A percentile compares a stretch with the other conserved stretches of the same genome.
Evolutionary conservation across 2,888 invertebrate genomes (phyloP).

Genomic region (Drosophila limbata): DNA sequence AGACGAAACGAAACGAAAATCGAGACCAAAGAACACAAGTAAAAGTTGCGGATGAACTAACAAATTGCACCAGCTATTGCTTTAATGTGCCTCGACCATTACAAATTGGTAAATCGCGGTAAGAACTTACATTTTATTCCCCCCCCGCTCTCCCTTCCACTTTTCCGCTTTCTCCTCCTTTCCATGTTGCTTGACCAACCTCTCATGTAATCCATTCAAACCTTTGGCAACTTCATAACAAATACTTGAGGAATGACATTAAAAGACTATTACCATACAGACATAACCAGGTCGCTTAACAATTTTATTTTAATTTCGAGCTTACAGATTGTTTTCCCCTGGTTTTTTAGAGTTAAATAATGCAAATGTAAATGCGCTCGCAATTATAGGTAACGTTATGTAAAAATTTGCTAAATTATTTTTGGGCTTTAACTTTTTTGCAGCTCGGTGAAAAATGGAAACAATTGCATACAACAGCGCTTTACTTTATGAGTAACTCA

Average conservation of each 20-base stretch:
- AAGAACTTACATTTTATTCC: slow-evolving; percentile 3
- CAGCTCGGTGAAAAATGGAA: not conserved
- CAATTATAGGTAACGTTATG: not conserved
- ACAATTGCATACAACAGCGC: not conserved
- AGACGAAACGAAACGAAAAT: not conserved
- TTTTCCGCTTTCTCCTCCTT: too few relatives aligned
- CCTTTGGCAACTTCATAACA: slow-evolving; percentile 6
- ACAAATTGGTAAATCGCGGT: slow-evolving; percentile 54
- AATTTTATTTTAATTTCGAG: not conserved
- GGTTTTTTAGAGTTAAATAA: not conserved
- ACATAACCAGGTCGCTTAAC: not conserved
- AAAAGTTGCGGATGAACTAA: slow-evolving; percentile 35
- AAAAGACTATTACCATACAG: not conserved
- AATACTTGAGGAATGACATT: not conserved
- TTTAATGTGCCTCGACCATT: slow-evolving; percentile 40
- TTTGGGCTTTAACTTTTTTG: not conserved
- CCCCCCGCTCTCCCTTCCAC: too few relatives aligned
- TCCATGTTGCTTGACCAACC: slow-evolving; percentile 8
- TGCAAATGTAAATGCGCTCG: not conserved
- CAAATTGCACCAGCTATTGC: slow-evolving; percentile 47
- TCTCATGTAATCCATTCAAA: slow-evolving; percentile 1
- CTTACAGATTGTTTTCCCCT: not conserved
- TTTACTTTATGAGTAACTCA: too few relatives aligned
- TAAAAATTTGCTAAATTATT: not conserved
- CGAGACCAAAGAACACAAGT: slow-evolving; percentile 10